Evolutionary conservation across 2,888 invertebrate genomes (phyloP).

Genomic region (Trypoxylon attenuatum): DNA sequence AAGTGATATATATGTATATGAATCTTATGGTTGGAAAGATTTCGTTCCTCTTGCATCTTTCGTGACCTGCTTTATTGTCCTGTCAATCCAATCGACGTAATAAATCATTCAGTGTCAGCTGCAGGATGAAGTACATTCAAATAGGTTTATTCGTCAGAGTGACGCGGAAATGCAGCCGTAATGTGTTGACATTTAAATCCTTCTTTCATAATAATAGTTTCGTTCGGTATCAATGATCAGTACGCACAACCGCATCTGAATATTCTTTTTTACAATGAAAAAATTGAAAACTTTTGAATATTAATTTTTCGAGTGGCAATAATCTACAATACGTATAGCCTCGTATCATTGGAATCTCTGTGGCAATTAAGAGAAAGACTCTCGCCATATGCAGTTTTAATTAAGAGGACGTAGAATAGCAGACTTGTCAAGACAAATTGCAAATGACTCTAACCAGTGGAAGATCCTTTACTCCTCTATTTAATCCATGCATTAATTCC

Average conservation of each 20-base stretch:
- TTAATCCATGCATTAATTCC: background rate
- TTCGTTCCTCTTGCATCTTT: too few species aligned
- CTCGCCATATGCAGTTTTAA: background rate
- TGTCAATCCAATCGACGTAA: background rate
- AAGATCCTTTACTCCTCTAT: background rate
- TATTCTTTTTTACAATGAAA: too few species aligned
- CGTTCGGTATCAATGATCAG: conserved; percentile 1
- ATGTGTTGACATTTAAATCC: conserved; percentile 33
- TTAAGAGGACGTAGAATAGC: background rate
- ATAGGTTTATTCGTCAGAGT: background rate
- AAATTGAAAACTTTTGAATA: too few species aligned
- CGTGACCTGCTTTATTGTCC: background rate
- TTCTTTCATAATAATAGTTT: conserved; percentile 1
- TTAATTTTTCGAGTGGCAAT: too few species aligned
- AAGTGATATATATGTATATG: too few species aligned
- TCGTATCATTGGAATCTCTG: background rate
- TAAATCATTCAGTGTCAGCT: conserved; percentile 14
- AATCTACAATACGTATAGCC: too few species aligned
- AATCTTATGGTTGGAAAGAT: too few species aligned
- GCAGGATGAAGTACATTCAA: background rate
- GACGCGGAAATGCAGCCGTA: conserved; percentile 19
- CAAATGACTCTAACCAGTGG: background rate
- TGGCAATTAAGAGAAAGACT: background rate
- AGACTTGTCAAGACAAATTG: background rate
- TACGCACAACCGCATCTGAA: too few species aligned